Evolutionary conservation across 2,113 vertebrate species (phyloP), one percentile per base, ranked within the genome.

Genomic region (Loxodonta africana): DNA sequence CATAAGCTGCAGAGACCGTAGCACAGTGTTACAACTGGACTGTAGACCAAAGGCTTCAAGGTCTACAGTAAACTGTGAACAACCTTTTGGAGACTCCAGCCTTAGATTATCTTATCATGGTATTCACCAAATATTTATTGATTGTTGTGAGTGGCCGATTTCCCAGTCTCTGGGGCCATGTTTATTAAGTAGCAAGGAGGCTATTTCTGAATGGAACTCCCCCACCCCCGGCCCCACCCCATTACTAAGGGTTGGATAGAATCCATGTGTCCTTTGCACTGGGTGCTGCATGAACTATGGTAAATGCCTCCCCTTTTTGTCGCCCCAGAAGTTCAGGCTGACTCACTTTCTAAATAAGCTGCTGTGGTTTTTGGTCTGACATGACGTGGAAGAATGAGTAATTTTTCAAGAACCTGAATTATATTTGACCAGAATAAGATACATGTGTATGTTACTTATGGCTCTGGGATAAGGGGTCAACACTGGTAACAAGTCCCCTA

Each of bases 291-390:
- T 95, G 94, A 95, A 78, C 96, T 91, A 71, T 92, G 84, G 81
- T 90, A 94, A 97, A 93, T 28, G 57, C 95, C 94, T 94, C 94
- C 90, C 83, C 51, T 57, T 96, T 97, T 62, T 86, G 95, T 96
- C 92, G 90, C 95, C 88, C 88, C 78, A 88, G 91, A 77, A 96
- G 92, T 97, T 95, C 87, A 85, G 92, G 90, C 76, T 98, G 97
- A 98, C 95, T 98, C 96, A 97, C 95, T 96, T 97, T 97, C 97
- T 97, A 97, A 97, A 97, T 97, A 97, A 97, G 88, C 67, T 81
- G 69, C 41, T 94, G 88, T 84, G 96, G 97, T 76, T 98, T 95
- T 95, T 65, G 92, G 76, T 92, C 88, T 97, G 97, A 97, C 89
- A 95, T 96, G 91, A 96, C 93, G 88, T 97, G 73, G 78, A 93